Base-by-base conservation (phyloP, 2,113 vertebrate genomes). In the Microcebus lehilahytsara region DNA sequence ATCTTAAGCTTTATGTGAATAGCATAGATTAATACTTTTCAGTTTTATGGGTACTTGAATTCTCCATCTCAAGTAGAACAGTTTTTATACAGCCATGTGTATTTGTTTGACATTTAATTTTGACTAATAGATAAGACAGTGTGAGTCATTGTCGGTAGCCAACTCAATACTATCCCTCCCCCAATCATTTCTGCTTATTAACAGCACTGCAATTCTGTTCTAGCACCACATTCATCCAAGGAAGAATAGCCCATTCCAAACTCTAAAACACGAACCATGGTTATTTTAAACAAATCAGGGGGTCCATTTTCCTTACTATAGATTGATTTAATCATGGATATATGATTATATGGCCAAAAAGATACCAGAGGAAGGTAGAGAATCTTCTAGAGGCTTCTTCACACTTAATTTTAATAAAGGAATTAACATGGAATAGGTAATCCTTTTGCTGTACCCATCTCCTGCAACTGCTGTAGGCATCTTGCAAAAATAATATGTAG, bases 41-140 rank as follows among this genome's bases (percentile, higher is more conserved):
- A 62, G 51, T 60, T 81, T 90, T 34, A 14, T 12, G 5, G 1
- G 11, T 20, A 83, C 17, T 51, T 77, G 49, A 83, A 23, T 56
- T 56, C 53, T 56, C 53, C 53, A 74, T 84, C 51, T 85, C 30
- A 60, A 88, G 32, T 60, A 56, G 12, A 42, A 53, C 62, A 9
- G 9, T 62, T 80, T 78, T 80, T 25, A 46, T 53, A 53, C 19
- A 71, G 27, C 4, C 17, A 53, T 34, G 1, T 37, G 51, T 53
- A 32, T 91, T 93, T 86, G 23, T 66, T 84, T 84, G 25, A 53
- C 42, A 58, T 93, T 80, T 75, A 81, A 81, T 77, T 93, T 81
- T 34, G 23, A 86, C n/a, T 86, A 27, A 67, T 42, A 9, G 23
- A 88, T 86, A 83, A 34, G 46, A 78, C 20, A 89, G 5, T 72